Conservation (phyloP, 2,113 vertebrate genomes). For the Ammodytes marinus region DNA sequence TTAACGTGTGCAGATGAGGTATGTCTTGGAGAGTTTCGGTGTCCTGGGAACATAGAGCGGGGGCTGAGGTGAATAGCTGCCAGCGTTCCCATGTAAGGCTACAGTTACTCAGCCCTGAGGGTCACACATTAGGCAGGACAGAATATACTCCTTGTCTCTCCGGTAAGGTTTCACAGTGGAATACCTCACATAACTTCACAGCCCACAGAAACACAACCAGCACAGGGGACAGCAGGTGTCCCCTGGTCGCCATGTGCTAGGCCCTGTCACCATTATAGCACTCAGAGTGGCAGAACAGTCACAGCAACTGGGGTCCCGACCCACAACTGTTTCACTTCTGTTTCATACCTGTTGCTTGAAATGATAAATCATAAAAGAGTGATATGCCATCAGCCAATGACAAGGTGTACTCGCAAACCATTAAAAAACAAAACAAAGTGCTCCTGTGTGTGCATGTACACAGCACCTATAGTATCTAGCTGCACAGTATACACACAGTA, state of each 20-base stretch:
- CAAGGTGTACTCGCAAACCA: not conserved
- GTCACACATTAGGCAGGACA: slow-evolving; percentile 46
- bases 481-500: too few relatives aligned
- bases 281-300: slow-evolving; percentile 39
- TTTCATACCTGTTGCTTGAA: slow-evolving; percentile 19
- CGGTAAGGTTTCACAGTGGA: slow-evolving; percentile 63
- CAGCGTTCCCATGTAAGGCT: slow-evolving; percentile 35
- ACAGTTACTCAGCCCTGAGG: slow-evolving; percentile 40
- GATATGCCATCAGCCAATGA: slow-evolving; percentile 1
- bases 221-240: slow-evolving; percentile 23
- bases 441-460: too few relatives aligned
- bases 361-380: slow-evolving; percentile 17
- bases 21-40: slow-evolving; percentile 37
- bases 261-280: slow-evolving; percentile 45
- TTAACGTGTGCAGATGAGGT: slow-evolving; percentile 48
- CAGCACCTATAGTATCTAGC: too few relatives aligned
- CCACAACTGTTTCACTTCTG: slow-evolving; percentile 64
- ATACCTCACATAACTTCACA: slow-evolving; percentile 69
- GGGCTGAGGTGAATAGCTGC: slow-evolving; percentile 16
- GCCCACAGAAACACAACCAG: slow-evolving; percentile 41
- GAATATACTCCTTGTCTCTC: slow-evolving; percentile 51
- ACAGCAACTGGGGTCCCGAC: slow-evolving; percentile 36
- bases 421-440: too few relatives aligned
- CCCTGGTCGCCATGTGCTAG: slow-evolving; percentile 52
- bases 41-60: slow-evolving; percentile 19